These are phyloP conservation scores for Betta splendens DNA, from an alignment of 2,797 vertebrate species.

Conservation along the genomic window DNA sequence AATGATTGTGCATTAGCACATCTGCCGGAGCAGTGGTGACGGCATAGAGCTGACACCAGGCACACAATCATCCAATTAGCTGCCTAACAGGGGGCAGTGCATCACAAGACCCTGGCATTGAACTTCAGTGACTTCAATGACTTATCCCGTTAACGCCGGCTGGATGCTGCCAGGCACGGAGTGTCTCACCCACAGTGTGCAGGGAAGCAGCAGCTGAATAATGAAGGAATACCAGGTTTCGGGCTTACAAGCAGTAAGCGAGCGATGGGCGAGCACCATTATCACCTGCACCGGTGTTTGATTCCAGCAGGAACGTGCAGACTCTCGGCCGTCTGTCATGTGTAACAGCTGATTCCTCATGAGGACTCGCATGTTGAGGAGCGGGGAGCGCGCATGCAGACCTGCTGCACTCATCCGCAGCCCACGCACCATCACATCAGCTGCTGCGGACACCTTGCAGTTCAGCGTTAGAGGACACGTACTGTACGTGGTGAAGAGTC, in stretches of 20 bases:
- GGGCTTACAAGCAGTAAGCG: too few species aligned
- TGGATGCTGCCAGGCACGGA: too few species aligned
- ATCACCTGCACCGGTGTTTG: too few species aligned
- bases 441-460: constrained; percentile 47
- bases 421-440: constrained; percentile 68
- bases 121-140: constrained; percentile 38
- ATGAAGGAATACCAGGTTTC: too few species aligned
- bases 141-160: constrained; percentile 45
- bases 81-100: constrained; percentile 40
- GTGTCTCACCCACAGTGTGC: background rate
- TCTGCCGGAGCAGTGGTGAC: constrained; percentile 49
- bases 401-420: constrained; percentile 47
- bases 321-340: background rate
- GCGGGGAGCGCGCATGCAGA: constrained; percentile 42
- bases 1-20: constrained; percentile 53
- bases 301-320: constrained; percentile 6
- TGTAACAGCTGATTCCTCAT: constrained; percentile 14
- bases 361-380: constrained; percentile 24
- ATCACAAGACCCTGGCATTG: constrained; percentile 21
- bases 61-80: constrained; percentile 57
- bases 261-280: background rate
- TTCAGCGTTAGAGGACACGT: too few species aligned
- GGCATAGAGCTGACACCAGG: constrained; percentile 37
- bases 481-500: constrained; percentile 5
- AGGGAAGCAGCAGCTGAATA: background rate